Conservation (phyloP, 2,113 vertebrate genomes). For the Apodemus sylvaticus region DNA sequence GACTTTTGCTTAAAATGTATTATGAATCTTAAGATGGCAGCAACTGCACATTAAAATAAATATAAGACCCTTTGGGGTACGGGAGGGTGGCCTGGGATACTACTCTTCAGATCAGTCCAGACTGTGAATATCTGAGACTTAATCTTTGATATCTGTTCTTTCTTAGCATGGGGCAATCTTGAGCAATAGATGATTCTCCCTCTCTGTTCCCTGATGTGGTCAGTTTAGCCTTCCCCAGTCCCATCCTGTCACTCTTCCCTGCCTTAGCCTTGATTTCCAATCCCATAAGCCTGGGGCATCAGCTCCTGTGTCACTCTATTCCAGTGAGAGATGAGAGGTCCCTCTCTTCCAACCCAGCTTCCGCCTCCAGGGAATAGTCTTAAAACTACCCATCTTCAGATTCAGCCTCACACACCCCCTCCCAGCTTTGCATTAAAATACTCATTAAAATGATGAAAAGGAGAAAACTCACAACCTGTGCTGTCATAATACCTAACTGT, state of each 20-base stretch:
- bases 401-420: neutral
- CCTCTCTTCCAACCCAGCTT: neutral
- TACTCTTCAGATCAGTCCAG: too few species aligned
- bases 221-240: neutral
- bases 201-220: neutral
- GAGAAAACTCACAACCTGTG: constrained; percentile 15
- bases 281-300: neutral
- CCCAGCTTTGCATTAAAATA: constrained; percentile 5
- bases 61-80: neutral
- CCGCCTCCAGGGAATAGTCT: neutral
- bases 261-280: neutral
- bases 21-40: neutral
- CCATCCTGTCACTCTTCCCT: neutral
- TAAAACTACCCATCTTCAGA: neutral
- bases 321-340: neutral
- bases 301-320: neutral
- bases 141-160: neutral
- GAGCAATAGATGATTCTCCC: neutral
- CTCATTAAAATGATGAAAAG: constrained; percentile 46
- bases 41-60: neutral
- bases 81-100: neutral
- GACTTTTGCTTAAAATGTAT: neutral
- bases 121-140: neutral
- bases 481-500: constrained; percentile 5
- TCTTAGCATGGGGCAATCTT: neutral